Evolutionary conservation across 92 coral and sea anemone species (phyloP), one percentile per base, ranked within the genome.

Genomic region (Umimayanthus kanabou): DNA sequence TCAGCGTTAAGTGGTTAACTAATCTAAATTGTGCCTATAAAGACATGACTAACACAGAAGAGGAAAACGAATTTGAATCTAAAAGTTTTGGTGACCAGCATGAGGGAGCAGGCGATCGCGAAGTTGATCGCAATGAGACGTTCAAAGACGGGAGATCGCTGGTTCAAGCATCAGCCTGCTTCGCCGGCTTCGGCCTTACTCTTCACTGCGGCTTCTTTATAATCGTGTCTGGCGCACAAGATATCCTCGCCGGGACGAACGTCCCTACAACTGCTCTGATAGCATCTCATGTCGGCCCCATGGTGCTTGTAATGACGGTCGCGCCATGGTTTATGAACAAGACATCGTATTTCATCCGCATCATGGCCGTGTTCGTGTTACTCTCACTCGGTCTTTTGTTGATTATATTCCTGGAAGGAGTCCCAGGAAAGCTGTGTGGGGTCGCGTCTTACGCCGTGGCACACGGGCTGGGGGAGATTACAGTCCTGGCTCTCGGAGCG

Each of bases 241-340:
- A 95, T 39, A 90, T 95, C 39, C 87, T 95, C 23, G 96, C 92
- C 25, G 98, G 98, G 16, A 95, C 98, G 28, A 81, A 66, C 22
- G 89, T 95, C 11, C 98, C 98, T 0, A 95, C 98, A 0, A 88
- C 98, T 0, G 89, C 93, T 6, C 89, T 95, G 14, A 80, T 95
- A 61, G 87, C 92, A 4, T 84, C 96, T 2, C 98, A 95, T 49
- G 94, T 95, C 33, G 93, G 96, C n/a, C 93, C 98, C 2, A 95
- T 95, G 98, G 93, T 88, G 9, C 82, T 93, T 2, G 91, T 95
- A 0, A 89, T 91, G 37, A 89, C 87, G 16, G 81, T 85, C 65
- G 67, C 92, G 11, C 98, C 98, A 29, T 95, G 98, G 98, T 93
- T 84, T 50, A 95, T 95, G 94, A 93, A 95, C 80, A 92, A 80